A percentile compares a stretch with the other conserved stretches of the same genome.
Conservation (phyloP, 2,888 invertebrate species). For the Eurytoma californica region DNA sequence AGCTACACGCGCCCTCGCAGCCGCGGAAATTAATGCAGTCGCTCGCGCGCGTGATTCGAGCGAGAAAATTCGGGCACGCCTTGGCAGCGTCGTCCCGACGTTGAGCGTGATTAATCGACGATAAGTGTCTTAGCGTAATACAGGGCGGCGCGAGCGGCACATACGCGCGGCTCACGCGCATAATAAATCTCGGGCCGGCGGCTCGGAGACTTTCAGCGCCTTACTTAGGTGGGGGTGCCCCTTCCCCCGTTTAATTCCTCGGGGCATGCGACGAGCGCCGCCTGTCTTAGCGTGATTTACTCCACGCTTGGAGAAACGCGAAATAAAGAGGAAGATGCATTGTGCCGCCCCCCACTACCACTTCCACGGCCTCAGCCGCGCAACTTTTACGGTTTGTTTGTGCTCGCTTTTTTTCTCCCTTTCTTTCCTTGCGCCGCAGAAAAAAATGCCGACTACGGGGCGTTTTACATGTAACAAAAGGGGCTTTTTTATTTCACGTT, state of each 20-base stretch:
- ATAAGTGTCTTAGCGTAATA: constrained; percentile 49
- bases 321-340: constrained; percentile 49
- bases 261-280: constrained; percentile 9
- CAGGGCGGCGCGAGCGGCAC: constrained; percentile 5
- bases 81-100: constrained; percentile 7
- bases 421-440: not conserved
- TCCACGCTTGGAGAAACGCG: constrained; percentile 15
- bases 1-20: not conserved
- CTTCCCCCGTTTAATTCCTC: constrained; percentile 44
- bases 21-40: not conserved
- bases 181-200: constrained; percentile 47
- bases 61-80: constrained; percentile 22
- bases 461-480: constrained; percentile 37
- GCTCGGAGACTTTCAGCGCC: constrained; percentile 35
- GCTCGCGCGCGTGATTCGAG: not conserved
- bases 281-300: constrained; percentile 55
- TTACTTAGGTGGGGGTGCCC: not conserved
- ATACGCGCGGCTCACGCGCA: constrained; percentile 17
- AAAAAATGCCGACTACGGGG: not conserved
- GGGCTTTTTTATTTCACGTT: constrained; percentile 22
- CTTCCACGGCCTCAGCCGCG: not conserved
- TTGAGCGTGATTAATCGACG: constrained; percentile 55
- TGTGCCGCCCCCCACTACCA: constrained; percentile 22
- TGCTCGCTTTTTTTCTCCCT: not conserved
- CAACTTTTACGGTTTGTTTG: not conserved